A percentile compares a stretch with the other conserved stretches of the same genome.
Evolutionary conservation across 2,888 invertebrate genomes (phyloP).

Genomic region (Desoria tigrina): DNA sequence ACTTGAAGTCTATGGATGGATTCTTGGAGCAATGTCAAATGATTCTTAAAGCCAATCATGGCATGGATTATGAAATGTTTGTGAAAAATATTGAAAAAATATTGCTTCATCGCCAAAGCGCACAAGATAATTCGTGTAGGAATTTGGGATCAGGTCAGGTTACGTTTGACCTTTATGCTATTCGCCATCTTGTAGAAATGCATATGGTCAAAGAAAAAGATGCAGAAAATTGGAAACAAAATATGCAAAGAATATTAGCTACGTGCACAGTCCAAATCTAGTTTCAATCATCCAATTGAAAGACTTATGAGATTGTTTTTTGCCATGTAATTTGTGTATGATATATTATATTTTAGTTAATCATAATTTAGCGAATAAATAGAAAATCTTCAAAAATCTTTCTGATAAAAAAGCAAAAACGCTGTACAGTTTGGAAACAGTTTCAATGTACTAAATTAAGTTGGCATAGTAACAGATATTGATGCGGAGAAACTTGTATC

Average conservation of each 20-base stretch:
- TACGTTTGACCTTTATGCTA: conserved; percentile 38
- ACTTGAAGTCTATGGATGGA: conserved; percentile 72
- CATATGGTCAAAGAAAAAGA: conserved; percentile 29
- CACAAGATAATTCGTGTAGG: background rate
- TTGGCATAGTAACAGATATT: no score
- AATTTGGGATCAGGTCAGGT: conserved; percentile 18
- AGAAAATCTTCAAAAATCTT: no score
- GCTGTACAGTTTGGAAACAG: no score
- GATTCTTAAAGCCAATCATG: conserved; percentile 71
- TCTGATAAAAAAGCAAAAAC: no score
- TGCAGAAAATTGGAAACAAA: background rate
- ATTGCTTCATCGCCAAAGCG: conserved; percentile 58
- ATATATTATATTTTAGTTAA: no score
- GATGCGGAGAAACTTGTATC: no score
- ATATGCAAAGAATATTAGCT: background rate
- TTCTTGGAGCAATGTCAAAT: conserved; percentile 79
- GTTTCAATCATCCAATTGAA: no score
- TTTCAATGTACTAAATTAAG: no score
- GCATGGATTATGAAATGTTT: conserved; percentile 74
- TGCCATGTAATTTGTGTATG: no score
- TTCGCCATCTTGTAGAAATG: conserved; percentile 35
- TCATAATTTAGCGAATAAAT: no score
- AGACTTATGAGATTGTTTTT: no score
- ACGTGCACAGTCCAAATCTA: no score
- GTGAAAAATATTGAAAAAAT: conserved; percentile 68